Base-by-base conservation (phyloP, 2,888 invertebrate genomes). In the Epirrhoe tristata region DNA sequence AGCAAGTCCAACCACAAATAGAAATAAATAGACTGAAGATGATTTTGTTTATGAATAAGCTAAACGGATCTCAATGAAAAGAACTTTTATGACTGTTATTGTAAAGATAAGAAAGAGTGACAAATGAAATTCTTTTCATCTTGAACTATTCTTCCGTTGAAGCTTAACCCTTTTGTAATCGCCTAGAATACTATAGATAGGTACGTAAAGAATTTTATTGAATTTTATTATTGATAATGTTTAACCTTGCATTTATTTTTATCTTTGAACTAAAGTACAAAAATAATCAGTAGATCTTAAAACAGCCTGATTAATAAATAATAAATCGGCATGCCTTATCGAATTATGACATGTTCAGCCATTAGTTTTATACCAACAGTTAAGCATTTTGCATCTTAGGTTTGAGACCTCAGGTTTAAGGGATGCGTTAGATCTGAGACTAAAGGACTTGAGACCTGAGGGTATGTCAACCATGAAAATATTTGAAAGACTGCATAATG, bases 51-150 rank as follows among this genome's bases (percentile, higher is more conserved):
- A 46, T 73, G 52, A 72, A 73, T 74, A 62, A 63, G 36, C 50
- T 6, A 17, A 50, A 3, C 31, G 62, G 62, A 63, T 63, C 60
- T 68, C 46, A 68, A 67, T 77, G 77, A 80, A 81, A 73, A 61
- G 72, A 57, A 76, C 71, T 64, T 75, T 77, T 78, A 70, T 61
- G 65, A 69, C 70, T 58, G 61, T 79, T n/a, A n/a, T n/a, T 80
- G 76, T 79, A 67, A 65, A 58, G 68, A 72, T 62, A 76, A 78
- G 57, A 72, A 70, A 60, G 58, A 66, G 56, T 55, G 61, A 67
- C 68, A 78, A 75, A 79, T 81, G 76, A 75, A 75, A 80, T 79
- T 76, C 77, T 73, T 70, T 81, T 72, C 73, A 77, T 81, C 80
- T 81, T 69, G 69, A 69, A 66, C 75, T 80, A 73, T 81, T 80